These are phyloP conservation scores for Dione vanillae DNA, from an alignment of 2,888 invertebrate genomes.

Conservation along the genomic window DNA sequence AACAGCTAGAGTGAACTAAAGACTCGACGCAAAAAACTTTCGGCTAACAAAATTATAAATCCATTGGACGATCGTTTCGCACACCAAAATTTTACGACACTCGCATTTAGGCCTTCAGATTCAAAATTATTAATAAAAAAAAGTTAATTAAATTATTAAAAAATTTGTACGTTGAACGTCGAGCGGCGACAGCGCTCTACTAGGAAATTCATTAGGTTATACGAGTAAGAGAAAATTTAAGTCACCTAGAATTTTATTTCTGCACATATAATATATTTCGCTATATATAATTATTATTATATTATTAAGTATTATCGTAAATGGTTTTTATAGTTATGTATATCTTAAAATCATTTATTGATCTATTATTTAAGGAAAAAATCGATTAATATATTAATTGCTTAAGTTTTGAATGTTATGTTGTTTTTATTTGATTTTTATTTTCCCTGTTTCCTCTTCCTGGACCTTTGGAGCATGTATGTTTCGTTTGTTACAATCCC, in stretches of 20 bases:
- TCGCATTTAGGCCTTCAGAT: constrained; percentile 88
- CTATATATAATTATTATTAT: constrained; percentile 84
- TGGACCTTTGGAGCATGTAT: constrained; percentile 67
- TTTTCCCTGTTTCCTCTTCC: constrained; percentile 64
- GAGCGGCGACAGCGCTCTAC: constrained; percentile 72
- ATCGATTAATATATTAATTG: constrained; percentile 84
- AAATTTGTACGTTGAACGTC: constrained; percentile 78
- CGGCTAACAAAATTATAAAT: constrained; percentile 66
- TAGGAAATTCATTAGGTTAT: constrained; percentile 83
- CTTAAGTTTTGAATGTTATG: constrained; percentile 82
- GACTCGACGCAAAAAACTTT: constrained; percentile 68
- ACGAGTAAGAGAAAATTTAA: constrained; percentile 83
- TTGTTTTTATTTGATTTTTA: constrained; percentile 77
- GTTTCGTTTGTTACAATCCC: constrained; percentile 57
- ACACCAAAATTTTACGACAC: constrained; percentile 87
- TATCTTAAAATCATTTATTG: constrained; percentile 84
- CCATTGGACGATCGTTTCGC: constrained; percentile 80
- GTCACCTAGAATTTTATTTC: constrained; percentile 85
- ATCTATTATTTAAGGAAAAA: constrained; percentile 82
- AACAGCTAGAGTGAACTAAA: constrained; percentile 94
- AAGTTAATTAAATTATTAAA: constrained; percentile 76
- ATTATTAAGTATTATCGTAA: constrained; percentile 84
- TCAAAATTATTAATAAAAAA: constrained; percentile 84
- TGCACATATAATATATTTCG: constrained; percentile 85
- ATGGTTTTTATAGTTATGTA: constrained; percentile 85